Evolutionary conservation across 2,113 vertebrate species (phyloP), one percentile per base, ranked within the genome.

Genomic region (Tringa solitaria): DNA sequence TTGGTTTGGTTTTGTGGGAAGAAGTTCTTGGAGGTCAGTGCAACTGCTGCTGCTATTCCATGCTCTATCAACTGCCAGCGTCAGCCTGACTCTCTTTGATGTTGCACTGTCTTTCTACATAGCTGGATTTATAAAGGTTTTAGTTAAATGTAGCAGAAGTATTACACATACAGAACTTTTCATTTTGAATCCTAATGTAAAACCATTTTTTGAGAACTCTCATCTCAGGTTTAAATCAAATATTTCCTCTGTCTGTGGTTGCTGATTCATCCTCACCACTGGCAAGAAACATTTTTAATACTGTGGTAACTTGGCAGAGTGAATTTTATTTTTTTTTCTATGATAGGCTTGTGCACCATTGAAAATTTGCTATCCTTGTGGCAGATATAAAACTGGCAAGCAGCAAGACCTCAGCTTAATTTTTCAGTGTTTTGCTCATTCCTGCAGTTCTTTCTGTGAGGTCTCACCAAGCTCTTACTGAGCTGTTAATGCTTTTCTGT

Each of bases 201-300:
- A 93, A 26, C 77, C 32, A 22, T 75, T 80, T 41, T 75, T 93
- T 88, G 72, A 75, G 78, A 79, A 64, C 59, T 81, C 56, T 87
- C 56, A 80, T 84, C 39, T 94, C 61, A 37, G 75, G 37, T 84
- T 94, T 93, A 74, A 81, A 72, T 93, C 4, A 7, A 86, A 2
- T 75, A 21, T 59, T 41, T 84, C 82, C 32, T 76, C 56, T 95
- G 0, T 79, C 87, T 93, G 50, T 28, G 33, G 46, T 64, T 96
- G 77, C 84, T 56, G 91, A 87, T 92, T 89, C 82, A 86, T 82
- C 64, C 56, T 95, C 46, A 76, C 80, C 74, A 35, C 45, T 87
- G 93, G 32, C 54, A 89, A 78, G 84, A 78, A 78, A 9, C 24
- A 64, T 94, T 90, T 94, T 78, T 95, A 84, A 85, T 87, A 72